phyloP scores from a whole-genome alignment of 1,140 invertebrate genomes.

The Leucophenga varia region DNA sequence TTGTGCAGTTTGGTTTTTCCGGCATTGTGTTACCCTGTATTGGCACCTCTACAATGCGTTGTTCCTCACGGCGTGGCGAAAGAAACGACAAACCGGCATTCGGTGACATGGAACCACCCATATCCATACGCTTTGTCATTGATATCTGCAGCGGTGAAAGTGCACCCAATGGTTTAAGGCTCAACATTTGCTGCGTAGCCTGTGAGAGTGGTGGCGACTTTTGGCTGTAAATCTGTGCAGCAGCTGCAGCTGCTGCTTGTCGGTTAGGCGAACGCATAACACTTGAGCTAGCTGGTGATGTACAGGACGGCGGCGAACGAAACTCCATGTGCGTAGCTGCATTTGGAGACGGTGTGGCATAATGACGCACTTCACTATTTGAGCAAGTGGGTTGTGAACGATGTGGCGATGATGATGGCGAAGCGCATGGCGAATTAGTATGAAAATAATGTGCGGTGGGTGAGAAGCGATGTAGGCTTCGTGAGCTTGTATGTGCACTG shows the following conservation, averaged over 20 bases:
- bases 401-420: slow-evolving; percentile 48
- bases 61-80: slow-evolving; percentile 45
- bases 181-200: slow-evolving; percentile 51
- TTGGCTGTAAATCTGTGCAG: slow-evolving; percentile 38
- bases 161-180: slow-evolving; percentile 45
- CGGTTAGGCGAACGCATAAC: slow-evolving; percentile 49
- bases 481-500: slow-evolving; percentile 20
- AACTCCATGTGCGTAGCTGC: slow-evolving; percentile 39
- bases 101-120: slow-evolving; percentile 47
- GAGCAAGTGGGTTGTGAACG: slow-evolving; percentile 25
- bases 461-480: slow-evolving; percentile 34
- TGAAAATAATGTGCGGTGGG: slow-evolving; percentile 43
- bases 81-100: slow-evolving; percentile 41
- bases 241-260: slow-evolving; percentile 20
- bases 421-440: slow-evolving; percentile 49
- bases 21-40: slow-evolving; percentile 35
- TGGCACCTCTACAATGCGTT: slow-evolving; percentile 46
- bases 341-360: slow-evolving; percentile 31
- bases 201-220: slow-evolving; percentile 50
- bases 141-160: slow-evolving; percentile 46
- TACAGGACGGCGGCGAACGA: slow-evolving; percentile 55
- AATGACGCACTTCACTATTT: slow-evolving; percentile 7
- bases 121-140: slow-evolving; percentile 47
- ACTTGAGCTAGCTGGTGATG: slow-evolving; percentile 22
- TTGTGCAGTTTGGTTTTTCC: slow-evolving; percentile 50